Base-by-base conservation (phyloP, 2,888 invertebrate genomes). In the Rhingia campestris region DNA sequence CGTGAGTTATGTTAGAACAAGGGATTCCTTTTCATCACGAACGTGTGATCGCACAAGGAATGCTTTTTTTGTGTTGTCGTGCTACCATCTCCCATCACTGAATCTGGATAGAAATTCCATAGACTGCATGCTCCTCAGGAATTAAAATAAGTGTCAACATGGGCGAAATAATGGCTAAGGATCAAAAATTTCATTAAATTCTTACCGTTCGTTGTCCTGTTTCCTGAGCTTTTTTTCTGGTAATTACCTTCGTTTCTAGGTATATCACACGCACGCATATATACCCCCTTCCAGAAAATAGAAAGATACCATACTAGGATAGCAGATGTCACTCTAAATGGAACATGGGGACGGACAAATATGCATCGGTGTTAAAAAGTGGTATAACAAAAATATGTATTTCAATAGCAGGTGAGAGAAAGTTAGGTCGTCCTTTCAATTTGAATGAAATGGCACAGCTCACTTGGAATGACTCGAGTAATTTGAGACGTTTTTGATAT, bases 81-180 rank as follows among this genome's bases (percentile, higher is more conserved):
- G 47, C 61, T 59, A 66, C 51, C 14, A 49, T 7, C 6, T 22
- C 14, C 37, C 9, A 14, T 10, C 41, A 30, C 33, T 30, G 32
- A 67, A 37, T 45, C 45, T 59, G 58, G 54, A 53, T 14, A 47
- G 33, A 33, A 75, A 69, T 79, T 61, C 43, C 56, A 51, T 63
- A 53, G 77, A 77, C 77, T 77, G 63, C 79, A 79, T 74, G 56
- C 49, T 64, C 69, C 58, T 53, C 53, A 39, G 79, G 47, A 79
- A 84, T 84, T 84, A 84, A 80, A 84, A 84, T 84, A 84, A 84
- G 69, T 84, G 84, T 84, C 84, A 84, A 80, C 84, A 84, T 74
- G 84, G 74, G 70, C 70, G 70, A 69, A 84, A 84, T 84, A 84
- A 84, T 84, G 84, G 84, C 69, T 61, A 70, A 75, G 74, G 84